A percentile compares a stretch with the other conserved stretches of the same genome.
phyloP scores from a whole-genome alignment of 1,140 invertebrate species.

The Kradibia gibbosae region DNA sequence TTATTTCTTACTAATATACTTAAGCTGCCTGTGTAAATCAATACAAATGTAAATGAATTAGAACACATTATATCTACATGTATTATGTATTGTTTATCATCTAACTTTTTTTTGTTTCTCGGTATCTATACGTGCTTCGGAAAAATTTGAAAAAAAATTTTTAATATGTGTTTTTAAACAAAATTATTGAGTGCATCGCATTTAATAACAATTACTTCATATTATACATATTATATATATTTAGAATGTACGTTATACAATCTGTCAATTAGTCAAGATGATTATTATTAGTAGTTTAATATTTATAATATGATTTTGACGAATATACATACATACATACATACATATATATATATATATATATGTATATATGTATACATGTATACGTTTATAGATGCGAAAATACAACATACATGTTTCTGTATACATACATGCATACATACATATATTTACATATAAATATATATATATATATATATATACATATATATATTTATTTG shows the following conservation, averaged over 20 bases:
- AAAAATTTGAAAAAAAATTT: background rate
- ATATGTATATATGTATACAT: background rate
- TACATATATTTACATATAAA: background rate
- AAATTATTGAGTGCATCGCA: background rate
- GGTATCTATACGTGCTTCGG: background rate
- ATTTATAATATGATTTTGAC: constrained; percentile 26
- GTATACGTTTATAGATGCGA: background rate
- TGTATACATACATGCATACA: background rate
- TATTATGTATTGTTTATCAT: background rate
- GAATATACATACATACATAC: background rate
- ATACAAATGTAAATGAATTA: background rate
- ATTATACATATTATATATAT: constrained; percentile 31
- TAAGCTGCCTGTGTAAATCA: background rate
- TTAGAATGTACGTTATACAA: constrained; percentile 28
- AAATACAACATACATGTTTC: too few species aligned
- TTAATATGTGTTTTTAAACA: background rate
- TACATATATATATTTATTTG: background rate
- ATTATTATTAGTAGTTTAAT: constrained; percentile 26
- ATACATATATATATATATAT: constrained; percentile 2
- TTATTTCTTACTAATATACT: background rate
- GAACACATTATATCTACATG: background rate
- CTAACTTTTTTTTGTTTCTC: background rate
- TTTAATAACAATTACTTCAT: constrained; percentile 10
- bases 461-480: constrained; percentile 8
- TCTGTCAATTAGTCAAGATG: constrained; percentile 29